Evolutionary conservation across 2,113 vertebrate genomes (phyloP), one percentile per base, ranked within the genome.

Genomic region (Raja brachyura): DNA sequence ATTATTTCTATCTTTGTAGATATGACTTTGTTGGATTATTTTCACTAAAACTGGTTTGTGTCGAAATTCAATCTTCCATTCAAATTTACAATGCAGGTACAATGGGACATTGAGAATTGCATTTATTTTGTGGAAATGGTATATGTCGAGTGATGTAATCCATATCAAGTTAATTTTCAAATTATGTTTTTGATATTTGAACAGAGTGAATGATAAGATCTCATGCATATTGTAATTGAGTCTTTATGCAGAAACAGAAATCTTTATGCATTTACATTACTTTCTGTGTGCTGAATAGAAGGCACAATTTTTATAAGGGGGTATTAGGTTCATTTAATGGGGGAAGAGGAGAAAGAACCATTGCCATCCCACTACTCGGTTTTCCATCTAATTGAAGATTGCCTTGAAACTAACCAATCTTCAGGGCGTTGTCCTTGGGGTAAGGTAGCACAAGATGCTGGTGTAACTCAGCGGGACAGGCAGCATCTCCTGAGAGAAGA

Each of bases 1-100:
- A 63, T 86, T 5, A 86, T 63, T 31, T 86, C 83, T 31, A 86
- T 2, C 83, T 63, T 63, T 31, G 13, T 11, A n/a, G 11, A 59
- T 13, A 54, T 61, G 59, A 75, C 11, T 10, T 85, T 85, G 81
- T 25, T 11, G 56, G 54, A 61, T 86, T 86, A 61, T 61, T 85
- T n/a, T 86, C 83, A 31, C 56, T 31, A 31, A 31, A 86, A 6
- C 11, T 31, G 83, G 56, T 31, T 86, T 63, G 18, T n/a, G n/a
- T 5, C n/a, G 83, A 86, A 63, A 86, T 14, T 63, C 83, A 86
- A 63, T 63, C 83, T 86, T 63, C 83, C 59, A 63, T 86, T 86
- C 59, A 86, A 86, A 31, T 86, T 31, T 86, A 86, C 63, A 63
- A 63, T 86, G 20, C 56, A 63, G 1, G 22, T 31, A 86, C 83